Evolutionary conservation across 1,140 invertebrate species (phyloP).

Genomic region (Apolygus lucorum): DNA sequence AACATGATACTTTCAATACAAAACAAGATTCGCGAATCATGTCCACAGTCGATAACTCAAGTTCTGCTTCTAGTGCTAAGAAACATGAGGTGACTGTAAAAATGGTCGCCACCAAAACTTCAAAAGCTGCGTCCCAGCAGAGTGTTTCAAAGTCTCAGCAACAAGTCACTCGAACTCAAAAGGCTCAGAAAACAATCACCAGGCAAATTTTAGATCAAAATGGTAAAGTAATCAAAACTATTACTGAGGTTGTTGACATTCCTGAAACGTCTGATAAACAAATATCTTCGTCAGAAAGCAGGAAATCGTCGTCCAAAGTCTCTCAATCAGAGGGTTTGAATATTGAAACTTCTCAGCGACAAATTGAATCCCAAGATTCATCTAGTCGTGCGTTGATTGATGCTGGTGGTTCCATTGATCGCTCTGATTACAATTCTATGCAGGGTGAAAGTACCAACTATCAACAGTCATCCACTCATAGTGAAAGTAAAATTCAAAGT

Average conservation of each 20-base stretch:
- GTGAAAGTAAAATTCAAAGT: too few relatives aligned
- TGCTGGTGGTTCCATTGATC: too few relatives aligned
- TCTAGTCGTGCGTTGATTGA: too few relatives aligned
- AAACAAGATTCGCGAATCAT: not conserved
- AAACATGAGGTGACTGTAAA: not conserved
- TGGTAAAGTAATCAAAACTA: not conserved
- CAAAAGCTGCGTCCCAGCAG: not conserved
- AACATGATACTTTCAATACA: not conserved
- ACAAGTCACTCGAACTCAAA: not conserved
- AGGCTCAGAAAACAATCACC: not conserved
- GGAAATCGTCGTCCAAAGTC: too few relatives aligned
- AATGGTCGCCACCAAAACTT: not conserved
- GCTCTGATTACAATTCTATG: too few relatives aligned
- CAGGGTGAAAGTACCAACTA: too few relatives aligned
- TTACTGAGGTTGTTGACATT: not conserved
- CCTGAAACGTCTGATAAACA: not conserved
- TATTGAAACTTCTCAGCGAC: too few relatives aligned
- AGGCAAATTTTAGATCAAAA: not conserved
- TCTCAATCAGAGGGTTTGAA: too few relatives aligned
- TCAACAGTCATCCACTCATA: too few relatives aligned
- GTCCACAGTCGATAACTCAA: not conserved
- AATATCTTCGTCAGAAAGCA: slow-evolving; percentile 12
- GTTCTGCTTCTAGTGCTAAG: not conserved
- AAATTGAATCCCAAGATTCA: too few relatives aligned
- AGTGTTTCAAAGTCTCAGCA: not conserved